Base-by-base conservation (phyloP, 2,888 invertebrate species). In the Tenthredo livida region DNA sequence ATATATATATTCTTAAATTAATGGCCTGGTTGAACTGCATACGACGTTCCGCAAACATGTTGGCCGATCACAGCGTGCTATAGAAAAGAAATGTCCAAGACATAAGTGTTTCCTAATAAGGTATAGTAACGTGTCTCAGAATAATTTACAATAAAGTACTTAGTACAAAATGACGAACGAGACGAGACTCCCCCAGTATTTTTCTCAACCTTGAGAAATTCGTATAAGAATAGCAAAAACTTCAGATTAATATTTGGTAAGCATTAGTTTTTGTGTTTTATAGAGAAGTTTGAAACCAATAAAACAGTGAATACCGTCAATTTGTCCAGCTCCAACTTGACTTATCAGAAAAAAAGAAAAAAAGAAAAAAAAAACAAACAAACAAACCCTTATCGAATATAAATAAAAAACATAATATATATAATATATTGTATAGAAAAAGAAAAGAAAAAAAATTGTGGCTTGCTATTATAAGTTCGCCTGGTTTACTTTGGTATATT, bases 41-140 rank as follows among this genome's bases (percentile, higher is more conserved):
- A 83, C 67, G 47, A 83, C 17, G 25, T 67, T 47, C 43, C 83
- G 83, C 83, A 47, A 70, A 67, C 65, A 83, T 83, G 37, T 47
- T 67, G 83, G 83, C 83, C 83, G 70, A 83, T 83, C 83, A 83
- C 83, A 83, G 83, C 67, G 33, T 70, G 83, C 83, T 83, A 70
- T 47, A 83, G 21, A 70, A 25, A 43, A 47, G 9, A 21, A 15
- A 61, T 61, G 58, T 21, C 80, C 33, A 61, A 80, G 80, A 80
- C 65, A 54, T 80, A 80, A 65, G 21, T 83, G 47, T 67, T 83
- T 83, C 33, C 83, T 25, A 61, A 80, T 40, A 61, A 58, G 61
- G 54, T 58, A 40, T 37, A 17, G 29, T 67, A 61, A 80, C 17
- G 61, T 9, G 17, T 80, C 61, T 80, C 21, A 61, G 12, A 65